These are phyloP conservation scores for Brenthis ino DNA, from an alignment of 2,888 invertebrate genomes.

Conservation along the genomic window DNA sequence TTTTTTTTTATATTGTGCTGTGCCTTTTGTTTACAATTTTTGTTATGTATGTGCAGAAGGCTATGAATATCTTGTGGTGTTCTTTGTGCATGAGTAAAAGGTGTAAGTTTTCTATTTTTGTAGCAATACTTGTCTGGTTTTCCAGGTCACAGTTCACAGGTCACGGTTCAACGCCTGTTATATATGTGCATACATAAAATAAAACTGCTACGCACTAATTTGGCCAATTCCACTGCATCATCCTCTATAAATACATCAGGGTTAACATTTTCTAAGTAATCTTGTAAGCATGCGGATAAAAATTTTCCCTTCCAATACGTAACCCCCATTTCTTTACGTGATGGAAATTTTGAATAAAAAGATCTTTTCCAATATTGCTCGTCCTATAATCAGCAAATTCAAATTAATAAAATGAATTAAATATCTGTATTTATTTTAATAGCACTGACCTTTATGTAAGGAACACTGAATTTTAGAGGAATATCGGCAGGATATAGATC, in stretches of 20 bases:
- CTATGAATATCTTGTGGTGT: no score
- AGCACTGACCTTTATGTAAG: constrained; percentile 71
- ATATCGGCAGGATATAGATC: constrained; percentile 83
- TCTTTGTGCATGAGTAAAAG: no score
- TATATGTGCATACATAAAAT: background rate
- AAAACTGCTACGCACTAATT: constrained; percentile 52
- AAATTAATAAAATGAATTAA: background rate
- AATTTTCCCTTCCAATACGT: constrained; percentile 84
- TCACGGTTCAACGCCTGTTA: background rate
- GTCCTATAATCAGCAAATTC: constrained; percentile 52
- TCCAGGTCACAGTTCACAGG: no score
- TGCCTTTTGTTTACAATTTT: no score
- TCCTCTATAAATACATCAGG: constrained; percentile 72
- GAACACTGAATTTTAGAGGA: constrained; percentile 80
- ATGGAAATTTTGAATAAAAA: constrained; percentile 65
- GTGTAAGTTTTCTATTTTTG: no score
- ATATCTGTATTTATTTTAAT: background rate
- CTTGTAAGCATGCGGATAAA: constrained; percentile 69
- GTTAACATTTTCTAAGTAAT: constrained; percentile 69
- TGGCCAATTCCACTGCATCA: constrained; percentile 64
- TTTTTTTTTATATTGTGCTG: no score
- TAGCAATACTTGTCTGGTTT: no score
- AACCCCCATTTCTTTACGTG: constrained; percentile 62
- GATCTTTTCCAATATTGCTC: constrained; percentile 86
- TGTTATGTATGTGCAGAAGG: no score